Evolutionary conservation across 1,140 invertebrate genomes (phyloP), one percentile per base, ranked within the genome.

Genomic region (Nomia melanderi): DNA sequence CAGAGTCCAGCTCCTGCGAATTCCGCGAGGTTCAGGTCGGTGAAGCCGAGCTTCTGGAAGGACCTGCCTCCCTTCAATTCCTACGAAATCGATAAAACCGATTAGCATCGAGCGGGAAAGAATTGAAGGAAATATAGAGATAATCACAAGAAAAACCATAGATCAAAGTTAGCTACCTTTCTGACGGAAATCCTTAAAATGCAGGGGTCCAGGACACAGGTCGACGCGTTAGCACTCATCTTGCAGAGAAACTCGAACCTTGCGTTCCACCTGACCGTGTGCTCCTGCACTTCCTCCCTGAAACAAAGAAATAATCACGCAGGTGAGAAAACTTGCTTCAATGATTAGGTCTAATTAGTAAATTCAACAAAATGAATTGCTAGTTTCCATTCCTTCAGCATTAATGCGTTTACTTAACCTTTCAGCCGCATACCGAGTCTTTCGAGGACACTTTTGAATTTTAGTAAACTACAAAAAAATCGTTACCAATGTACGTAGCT

Each of bases 1-100:
- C 95, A 96, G 76, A 96, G 93, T 17, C 98, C 98, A n/a, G 97
- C 96, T 77, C 98, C 98, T 50, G 98, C 98, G 93, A 98, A 98
- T 93, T 99, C 98, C 39, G 98, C 97, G 84, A 99, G 94, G 93
- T 99, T 99, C 78, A 99, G 93, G 93, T 99, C 98, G 78, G 96
- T 98, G 93, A 98, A 99, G 44, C 98, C 98, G 75, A 99, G 94
- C 93, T 99, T 99, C 92, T 98, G 96, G 93, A 97, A 98, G 84
- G 97, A 97, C 83, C 96, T 95, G 64, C 98, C 98, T 79, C 98
- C 97, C 89, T 96, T 96, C 59, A 95, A 88, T 92, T 97, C 96
- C 96, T 96, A 83, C 4, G 89, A 91, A 66, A 84, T 47, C 2
- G 7, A 8, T 8, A 54, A 4, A 7, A 12, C n/a, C 20, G 11